phyloP scores from a whole-genome alignment of 2,797 vertebrate genomes.

The Platalea minor region DNA sequence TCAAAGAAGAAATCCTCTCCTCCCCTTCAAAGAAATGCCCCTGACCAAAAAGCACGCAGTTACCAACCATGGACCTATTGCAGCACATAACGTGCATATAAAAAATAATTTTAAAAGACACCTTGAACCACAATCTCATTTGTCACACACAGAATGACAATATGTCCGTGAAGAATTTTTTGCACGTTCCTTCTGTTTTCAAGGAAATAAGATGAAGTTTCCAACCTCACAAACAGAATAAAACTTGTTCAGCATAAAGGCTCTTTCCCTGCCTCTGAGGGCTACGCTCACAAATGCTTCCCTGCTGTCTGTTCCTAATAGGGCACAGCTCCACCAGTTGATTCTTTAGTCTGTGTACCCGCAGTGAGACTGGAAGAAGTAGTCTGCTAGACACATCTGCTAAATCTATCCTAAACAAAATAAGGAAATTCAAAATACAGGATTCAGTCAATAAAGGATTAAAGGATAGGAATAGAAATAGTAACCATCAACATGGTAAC shows the following conservation, averaged over 20 bases:
- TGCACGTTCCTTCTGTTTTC: background rate
- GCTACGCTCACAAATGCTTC: background rate
- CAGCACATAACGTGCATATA: background rate
- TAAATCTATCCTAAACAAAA: background rate
- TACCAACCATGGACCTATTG: background rate
- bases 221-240: background rate
- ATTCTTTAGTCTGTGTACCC: background rate
- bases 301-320: background rate
- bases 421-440: background rate
- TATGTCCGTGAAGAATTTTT: background rate
- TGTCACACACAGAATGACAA: background rate
- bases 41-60: background rate
- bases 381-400: background rate
- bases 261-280: background rate
- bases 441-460: background rate
- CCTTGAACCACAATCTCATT: background rate
- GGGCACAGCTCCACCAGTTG: background rate
- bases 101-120: background rate
- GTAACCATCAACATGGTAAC: background rate
- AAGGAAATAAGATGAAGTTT: background rate
- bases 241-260: background rate
- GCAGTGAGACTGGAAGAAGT: background rate
- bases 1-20: background rate
- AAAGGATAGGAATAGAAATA: background rate
- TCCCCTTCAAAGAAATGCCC: background rate